A percentile compares a stretch with the other conserved stretches of the same genome.
Conservation (phyloP, 1,140 invertebrate genomes). For the Dinothrombium tinctorium region DNA sequence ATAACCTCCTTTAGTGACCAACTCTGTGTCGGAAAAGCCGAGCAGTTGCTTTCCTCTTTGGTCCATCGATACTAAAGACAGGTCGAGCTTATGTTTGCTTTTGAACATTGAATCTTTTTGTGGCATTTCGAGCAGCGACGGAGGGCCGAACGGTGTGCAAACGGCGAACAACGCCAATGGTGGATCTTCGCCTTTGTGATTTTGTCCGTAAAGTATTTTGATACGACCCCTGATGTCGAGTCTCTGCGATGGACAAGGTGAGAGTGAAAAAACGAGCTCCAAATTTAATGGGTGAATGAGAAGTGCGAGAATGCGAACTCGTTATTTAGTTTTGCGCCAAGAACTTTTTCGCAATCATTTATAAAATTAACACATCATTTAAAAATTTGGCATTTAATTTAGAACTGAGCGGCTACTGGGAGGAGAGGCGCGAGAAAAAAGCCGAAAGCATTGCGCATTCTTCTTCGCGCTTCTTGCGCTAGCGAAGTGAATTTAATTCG, state of each 20-base stretch:
- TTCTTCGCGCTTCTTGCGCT: too few species aligned
- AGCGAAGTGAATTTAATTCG: too few species aligned
- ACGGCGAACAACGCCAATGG: conserved; percentile 82
- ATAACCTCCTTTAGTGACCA: conserved; percentile 78
- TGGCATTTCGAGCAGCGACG: conserved; percentile 26
- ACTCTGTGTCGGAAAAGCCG: conserved; percentile 72
- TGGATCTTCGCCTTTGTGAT: conserved; percentile 65
- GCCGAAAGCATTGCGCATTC: too few species aligned
- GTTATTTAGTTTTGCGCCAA: too few species aligned
- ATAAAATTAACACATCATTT: too few species aligned
- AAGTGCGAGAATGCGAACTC: too few species aligned
- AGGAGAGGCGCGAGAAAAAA: too few species aligned
- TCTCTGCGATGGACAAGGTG: conserved; percentile 35
- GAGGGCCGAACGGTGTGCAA: conserved; percentile 89
- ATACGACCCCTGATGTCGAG: conserved; percentile 89
- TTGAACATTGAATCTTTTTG: conserved; percentile 77
- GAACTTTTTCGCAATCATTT: too few species aligned
- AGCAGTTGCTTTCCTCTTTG: conserved; percentile 82
- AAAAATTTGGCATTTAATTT: too few species aligned
- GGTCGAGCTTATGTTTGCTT: conserved; percentile 92
- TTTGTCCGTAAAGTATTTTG: conserved; percentile 84
- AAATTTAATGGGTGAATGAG: too few species aligned
- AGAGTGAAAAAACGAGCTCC: too few species aligned
- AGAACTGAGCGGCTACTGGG: too few species aligned
- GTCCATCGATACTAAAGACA: conserved; percentile 88